Evolutionary conservation across 2,888 invertebrate genomes (phyloP).

Genomic region (Lepidonotus clava): DNA sequence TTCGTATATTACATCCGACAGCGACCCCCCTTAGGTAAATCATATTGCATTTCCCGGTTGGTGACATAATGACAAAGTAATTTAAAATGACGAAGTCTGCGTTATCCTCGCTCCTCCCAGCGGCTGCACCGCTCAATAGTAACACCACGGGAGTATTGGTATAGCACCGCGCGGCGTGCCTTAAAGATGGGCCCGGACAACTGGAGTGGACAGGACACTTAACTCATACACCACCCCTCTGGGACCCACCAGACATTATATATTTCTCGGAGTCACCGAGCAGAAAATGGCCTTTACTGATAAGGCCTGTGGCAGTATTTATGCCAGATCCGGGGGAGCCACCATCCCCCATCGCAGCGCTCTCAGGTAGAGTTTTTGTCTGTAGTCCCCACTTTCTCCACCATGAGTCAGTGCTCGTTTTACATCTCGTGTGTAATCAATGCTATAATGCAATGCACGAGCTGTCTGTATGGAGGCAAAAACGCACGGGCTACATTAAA

Average conservation of each 20-base stretch:
- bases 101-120: not conserved
- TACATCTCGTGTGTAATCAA: not conserved
- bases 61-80: not conserved
- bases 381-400: not conserved
- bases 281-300: not conserved
- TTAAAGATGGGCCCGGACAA: not conserved
- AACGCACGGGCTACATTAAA: not conserved
- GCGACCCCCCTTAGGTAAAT: not conserved
- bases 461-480: not conserved
- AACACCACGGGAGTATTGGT: no score
- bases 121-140: no score
- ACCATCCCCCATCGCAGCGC: not conserved
- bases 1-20: no score
- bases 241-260: not conserved
- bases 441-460: not conserved
- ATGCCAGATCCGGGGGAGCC: not conserved
- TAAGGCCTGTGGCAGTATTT: slow-evolving; percentile 1
- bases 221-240: not conserved
- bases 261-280: not conserved
- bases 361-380: not conserved
- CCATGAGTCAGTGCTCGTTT: not conserved
- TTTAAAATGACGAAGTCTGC: not conserved
- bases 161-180: not conserved
- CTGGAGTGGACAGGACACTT: not conserved
- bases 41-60: not conserved